Evolutionary conservation across 2,797 vertebrate genomes (phyloP).

Genomic region (Arrhamphus sclerolepis): DNA sequence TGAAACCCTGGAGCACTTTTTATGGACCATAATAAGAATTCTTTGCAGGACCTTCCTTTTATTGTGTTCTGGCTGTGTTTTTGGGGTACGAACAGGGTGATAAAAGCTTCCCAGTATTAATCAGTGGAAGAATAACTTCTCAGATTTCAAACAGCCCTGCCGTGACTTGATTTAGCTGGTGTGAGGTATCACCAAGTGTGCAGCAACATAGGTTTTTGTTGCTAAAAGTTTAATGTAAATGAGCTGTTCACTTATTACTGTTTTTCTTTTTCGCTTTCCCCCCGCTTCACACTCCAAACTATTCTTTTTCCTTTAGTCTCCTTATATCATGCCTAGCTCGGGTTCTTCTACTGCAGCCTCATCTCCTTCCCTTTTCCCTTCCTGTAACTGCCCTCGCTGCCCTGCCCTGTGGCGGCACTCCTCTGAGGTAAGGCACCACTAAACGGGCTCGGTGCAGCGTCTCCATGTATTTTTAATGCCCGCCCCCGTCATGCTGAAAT

Average conservation of each 20-base stretch:
- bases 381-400: not conserved
- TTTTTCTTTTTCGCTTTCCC: no score
- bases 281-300: no score
- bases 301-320: no score
- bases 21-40: no score
- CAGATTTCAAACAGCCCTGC: not conserved
- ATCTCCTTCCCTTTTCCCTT: not conserved
- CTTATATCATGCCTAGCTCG: no score
- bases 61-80: no score
- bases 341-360: not conserved
- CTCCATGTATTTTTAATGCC: conserved; percentile 77
- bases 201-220: not conserved
- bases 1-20: no score
- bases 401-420: conserved; percentile 7
- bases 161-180: not conserved
- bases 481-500: conserved; percentile 63
- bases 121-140: not conserved
- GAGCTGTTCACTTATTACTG: no score
- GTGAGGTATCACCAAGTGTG: not conserved
- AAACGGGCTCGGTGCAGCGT: conserved; percentile 60
- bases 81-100: not conserved
- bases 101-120: not conserved
- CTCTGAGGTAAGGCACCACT: conserved; percentile 56
- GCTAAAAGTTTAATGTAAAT: not conserved
- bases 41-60: no score